Conservation (phyloP, 2,888 invertebrate species). For the Trachelus stipa region DNA sequence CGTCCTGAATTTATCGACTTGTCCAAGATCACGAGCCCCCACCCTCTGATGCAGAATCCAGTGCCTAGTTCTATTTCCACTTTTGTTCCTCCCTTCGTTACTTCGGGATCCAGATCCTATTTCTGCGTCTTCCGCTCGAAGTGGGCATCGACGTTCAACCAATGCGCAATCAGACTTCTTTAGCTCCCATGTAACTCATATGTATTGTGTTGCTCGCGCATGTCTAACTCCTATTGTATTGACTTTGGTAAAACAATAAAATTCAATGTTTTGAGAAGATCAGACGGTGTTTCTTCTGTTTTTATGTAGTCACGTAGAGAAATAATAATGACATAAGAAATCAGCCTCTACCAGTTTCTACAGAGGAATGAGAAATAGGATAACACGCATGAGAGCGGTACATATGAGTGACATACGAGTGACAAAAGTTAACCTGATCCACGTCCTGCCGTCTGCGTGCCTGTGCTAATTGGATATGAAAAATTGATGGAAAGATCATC, state of each 20-base stretch:
- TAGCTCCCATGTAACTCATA: conserved; percentile 18
- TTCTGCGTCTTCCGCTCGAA: no score
- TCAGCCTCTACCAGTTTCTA: neutral
- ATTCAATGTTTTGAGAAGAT: neutral
- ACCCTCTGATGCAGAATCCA: neutral
- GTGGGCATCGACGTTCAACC: no score
- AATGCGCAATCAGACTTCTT: neutral
- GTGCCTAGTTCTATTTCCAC: neutral
- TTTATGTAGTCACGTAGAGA: neutral
- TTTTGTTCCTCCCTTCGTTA: neutral
- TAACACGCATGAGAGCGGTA: conserved; percentile 8
- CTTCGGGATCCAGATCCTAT: neutral
- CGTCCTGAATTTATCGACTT: neutral
- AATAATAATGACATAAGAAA: neutral
- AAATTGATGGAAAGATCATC: neutral
- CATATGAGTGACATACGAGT: conserved; percentile 21
- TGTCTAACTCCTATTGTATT: neutral
- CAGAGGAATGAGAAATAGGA: conserved; percentile 3
- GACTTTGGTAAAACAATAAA: neutral
- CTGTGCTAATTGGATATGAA: neutral
- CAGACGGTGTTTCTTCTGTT: neutral
- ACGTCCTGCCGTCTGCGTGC: neutral
- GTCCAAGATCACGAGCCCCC: neutral
- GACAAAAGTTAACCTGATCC: conserved; percentile 1
- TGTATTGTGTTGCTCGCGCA: conserved; percentile 12